Conservation (phyloP, 2,797 vertebrate genomes). For the Gobionotothen gibberifrons region DNA sequence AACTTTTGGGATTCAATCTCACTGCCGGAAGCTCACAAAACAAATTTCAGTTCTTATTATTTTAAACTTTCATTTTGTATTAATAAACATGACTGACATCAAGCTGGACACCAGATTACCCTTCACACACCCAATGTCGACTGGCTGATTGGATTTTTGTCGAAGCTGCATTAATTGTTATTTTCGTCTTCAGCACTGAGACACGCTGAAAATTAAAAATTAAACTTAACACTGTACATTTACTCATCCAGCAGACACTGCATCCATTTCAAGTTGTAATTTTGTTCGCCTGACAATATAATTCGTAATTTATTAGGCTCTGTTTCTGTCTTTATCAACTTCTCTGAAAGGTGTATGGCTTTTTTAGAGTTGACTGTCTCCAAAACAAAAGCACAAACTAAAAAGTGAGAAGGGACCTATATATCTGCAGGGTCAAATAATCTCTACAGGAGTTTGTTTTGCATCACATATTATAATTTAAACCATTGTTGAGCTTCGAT, state of each 20-base stretch:
- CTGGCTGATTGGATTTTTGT: background rate
- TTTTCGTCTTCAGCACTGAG: background rate
- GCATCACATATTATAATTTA: background rate
- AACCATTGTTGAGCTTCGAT: background rate
- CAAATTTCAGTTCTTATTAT: conserved; percentile 32
- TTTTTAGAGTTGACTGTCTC: background rate
- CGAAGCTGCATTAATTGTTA: background rate
- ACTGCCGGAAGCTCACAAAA: conserved; percentile 21
- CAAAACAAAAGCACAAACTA: background rate
- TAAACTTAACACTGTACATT: background rate
- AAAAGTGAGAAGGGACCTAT: background rate
- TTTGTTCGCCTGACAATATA: background rate
- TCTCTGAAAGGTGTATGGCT: background rate
- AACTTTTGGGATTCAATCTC: conserved; percentile 66
- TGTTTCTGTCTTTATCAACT: conserved; percentile 2
- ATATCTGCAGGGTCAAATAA: background rate
- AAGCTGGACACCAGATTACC: conserved; percentile 31
- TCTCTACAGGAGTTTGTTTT: background rate
- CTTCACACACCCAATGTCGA: background rate
- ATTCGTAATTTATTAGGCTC: background rate
- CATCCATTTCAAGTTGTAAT: background rate
- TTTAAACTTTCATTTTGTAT: conserved; percentile 59
- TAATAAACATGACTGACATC: conserved; percentile 59
- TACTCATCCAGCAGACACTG: background rate
- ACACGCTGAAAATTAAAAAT: background rate